A percentile compares a stretch with the other conserved stretches of the same genome.
Conservation (phyloP, 2,888 invertebrate genomes). For the Acrobasis consociella region DNA sequence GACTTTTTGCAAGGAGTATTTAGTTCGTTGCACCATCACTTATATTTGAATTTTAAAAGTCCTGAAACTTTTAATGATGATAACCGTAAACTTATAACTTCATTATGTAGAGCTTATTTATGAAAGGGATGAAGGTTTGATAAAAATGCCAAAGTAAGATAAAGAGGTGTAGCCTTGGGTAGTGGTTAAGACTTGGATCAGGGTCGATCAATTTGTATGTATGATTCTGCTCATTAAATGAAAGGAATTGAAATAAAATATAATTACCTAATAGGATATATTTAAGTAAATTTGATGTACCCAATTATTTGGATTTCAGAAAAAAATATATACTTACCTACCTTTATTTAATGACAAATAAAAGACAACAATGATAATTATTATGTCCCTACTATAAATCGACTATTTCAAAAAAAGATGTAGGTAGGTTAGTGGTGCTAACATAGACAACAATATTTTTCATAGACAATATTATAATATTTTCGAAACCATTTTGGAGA, state of each 20-base stretch:
- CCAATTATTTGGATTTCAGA: conserved; percentile 4
- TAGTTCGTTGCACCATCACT: neutral
- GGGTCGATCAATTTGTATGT: conserved; percentile 19
- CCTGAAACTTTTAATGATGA: neutral
- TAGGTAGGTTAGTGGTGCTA: conserved; percentile 72
- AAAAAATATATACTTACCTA: conserved; percentile 12
- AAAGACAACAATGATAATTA: conserved; percentile 15
- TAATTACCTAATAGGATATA: conserved; percentile 2
- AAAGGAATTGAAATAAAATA: conserved; percentile 40
- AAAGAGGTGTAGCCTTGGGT: conserved; percentile 4
- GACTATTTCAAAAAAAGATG: conserved; percentile 24
- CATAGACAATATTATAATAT: conserved; percentile 72
- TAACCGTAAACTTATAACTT: neutral
- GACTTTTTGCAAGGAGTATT: neutral
- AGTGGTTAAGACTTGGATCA: conserved; percentile 14
- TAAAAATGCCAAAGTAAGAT: neutral
- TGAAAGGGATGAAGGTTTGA: neutral
- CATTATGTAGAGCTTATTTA: too few species aligned
- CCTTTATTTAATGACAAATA: neutral
- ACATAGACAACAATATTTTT: conserved; percentile 70
- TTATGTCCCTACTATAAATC: conserved; percentile 16
- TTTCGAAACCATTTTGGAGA: conserved; percentile 69
- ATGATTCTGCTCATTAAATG: conserved; percentile 37
- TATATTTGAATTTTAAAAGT: neutral
- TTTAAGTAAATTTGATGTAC: conserved; percentile 8